A percentile compares a stretch with the other conserved stretches of the same genome.
Evolutionary conservation across 2,888 invertebrate genomes (phyloP).

Genomic region (Cosmopolites sordidus): DNA sequence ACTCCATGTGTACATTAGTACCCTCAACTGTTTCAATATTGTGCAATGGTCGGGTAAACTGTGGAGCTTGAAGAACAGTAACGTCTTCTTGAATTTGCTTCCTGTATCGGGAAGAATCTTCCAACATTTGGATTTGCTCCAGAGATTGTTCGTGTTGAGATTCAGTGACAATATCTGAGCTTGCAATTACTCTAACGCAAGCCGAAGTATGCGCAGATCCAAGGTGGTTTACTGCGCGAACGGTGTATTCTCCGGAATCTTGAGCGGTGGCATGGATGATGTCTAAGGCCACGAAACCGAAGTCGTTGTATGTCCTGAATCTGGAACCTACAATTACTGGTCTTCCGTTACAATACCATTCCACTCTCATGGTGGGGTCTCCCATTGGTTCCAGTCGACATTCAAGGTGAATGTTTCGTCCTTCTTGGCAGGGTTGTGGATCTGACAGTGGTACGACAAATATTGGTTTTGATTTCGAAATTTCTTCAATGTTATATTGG

Average conservation of each 20-base stretch:
- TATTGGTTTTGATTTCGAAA: conserved; percentile 90
- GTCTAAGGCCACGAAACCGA: conserved; percentile 95
- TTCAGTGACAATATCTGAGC: conserved; percentile 79
- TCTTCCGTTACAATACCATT: conserved; percentile 93
- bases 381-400: conserved; percentile 92
- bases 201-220: conserved; percentile 91
- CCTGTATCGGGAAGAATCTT: conserved; percentile 70
- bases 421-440: conserved; percentile 79
- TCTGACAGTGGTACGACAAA: conserved; percentile 87
- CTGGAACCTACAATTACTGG: conserved; percentile 85
- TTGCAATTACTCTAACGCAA: conserved; percentile 79
- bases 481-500: conserved; percentile 85
- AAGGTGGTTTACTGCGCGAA: conserved; percentile 86
- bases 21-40: conserved; percentile 88
- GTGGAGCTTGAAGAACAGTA: conserved; percentile 78
- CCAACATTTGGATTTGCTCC: conserved; percentile 87
- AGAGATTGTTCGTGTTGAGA: conserved; percentile 89
- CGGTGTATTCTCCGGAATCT: conserved; percentile 94
- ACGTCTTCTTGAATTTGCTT: conserved; percentile 75
- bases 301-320: conserved; percentile 93
- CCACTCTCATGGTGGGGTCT: conserved; percentile 91
- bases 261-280: conserved; percentile 90
- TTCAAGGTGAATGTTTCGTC: conserved; percentile 86
- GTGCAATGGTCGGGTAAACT: conserved; percentile 81
- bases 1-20: conserved; percentile 88